Conservation (phyloP, 2,797 vertebrate genomes). For the Neosilurus hyrtlii region DNA sequence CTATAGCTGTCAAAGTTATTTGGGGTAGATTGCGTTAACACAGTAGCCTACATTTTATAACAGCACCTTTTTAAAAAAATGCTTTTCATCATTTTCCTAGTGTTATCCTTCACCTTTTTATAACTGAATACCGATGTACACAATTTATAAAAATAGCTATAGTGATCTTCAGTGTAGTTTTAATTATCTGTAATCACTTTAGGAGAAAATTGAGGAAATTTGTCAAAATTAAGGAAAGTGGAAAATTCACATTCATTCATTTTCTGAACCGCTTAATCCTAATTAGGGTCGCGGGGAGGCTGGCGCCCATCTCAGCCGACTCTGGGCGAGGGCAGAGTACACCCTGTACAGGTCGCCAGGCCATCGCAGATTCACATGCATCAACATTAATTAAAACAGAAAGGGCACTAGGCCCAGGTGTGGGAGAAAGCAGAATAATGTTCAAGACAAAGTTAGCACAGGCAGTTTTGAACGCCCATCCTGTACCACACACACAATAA, state of each 20-base stretch:
- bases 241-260: background rate
- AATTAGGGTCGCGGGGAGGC: too few species aligned
- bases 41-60: background rate
- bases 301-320: too few species aligned
- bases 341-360: too few species aligned
- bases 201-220: background rate
- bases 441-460: background rate
- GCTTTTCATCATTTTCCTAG: background rate
- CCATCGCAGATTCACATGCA: background rate
- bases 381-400: background rate
- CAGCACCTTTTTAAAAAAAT: background rate
- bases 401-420: background rate
- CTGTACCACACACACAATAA: background rate
- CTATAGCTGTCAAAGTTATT: background rate
- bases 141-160: background rate
- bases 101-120: background rate
- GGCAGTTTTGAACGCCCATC: background rate
- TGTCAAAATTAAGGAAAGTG: background rate
- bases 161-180: background rate
- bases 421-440: background rate
- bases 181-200: background rate
- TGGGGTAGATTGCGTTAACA: background rate
- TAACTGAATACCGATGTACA: background rate
- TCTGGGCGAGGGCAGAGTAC: too few species aligned
- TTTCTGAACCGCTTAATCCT: too few species aligned